A percentile compares a stretch with the other conserved stretches of the same genome.
These are phyloP conservation scores for Mus caroli DNA, from an alignment of 2,797 vertebrate genomes.

Conservation along the genomic window DNA sequence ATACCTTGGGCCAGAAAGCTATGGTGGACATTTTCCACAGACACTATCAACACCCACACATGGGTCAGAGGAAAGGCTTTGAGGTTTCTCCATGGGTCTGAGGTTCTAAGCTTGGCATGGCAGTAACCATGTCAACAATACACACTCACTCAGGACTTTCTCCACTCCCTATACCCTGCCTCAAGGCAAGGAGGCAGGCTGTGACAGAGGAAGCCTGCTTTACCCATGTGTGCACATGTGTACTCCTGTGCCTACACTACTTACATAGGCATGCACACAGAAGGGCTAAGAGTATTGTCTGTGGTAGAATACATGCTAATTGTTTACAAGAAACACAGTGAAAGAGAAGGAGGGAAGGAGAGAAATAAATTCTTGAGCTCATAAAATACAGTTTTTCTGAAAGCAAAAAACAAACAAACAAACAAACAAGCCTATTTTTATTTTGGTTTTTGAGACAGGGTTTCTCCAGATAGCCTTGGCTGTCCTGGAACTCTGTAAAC, in stretches of 20 bases:
- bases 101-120: not conserved
- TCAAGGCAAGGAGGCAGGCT: not conserved
- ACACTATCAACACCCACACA: not conserved
- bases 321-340: not conserved
- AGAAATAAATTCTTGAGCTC: constrained; percentile 2
- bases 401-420: not conserved
- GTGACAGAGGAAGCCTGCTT: not conserved
- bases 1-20: not conserved
- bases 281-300: not conserved
- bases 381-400: constrained; percentile 40
- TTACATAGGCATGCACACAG: not conserved
- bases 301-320: not conserved
- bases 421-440: not conserved
- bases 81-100: not conserved
- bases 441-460: not conserved
- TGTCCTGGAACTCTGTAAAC: no score
- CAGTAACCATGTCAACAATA: not conserved
- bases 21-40: not conserved
- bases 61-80: not conserved
- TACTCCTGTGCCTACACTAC: not conserved
- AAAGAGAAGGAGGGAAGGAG: not conserved
- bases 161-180: not conserved
- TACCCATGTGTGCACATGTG: not conserved
- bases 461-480: no score
- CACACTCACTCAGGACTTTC: not conserved